Evolutionary conservation across 2,888 invertebrate species (phyloP).

Genomic region (Dinocampus coccinellae): DNA sequence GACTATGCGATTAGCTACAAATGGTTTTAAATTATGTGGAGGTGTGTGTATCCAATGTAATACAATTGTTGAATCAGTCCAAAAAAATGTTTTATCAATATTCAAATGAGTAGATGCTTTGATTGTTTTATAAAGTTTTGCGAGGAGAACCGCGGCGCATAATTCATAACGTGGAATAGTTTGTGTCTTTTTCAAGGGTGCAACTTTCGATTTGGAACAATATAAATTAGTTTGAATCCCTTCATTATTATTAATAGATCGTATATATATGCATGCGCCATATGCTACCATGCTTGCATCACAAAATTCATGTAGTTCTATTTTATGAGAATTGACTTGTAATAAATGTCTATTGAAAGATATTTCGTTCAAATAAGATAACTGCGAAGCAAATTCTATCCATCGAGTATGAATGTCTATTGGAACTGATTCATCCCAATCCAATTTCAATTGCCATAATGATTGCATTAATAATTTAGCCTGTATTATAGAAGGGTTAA

Average conservation of each 20-base stretch:
- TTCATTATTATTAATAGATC: slow-evolving; percentile 16
- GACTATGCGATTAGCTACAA: neutral
- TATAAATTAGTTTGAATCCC: neutral
- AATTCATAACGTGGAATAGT: slow-evolving; percentile 24
- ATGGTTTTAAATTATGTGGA: slow-evolving; percentile 14
- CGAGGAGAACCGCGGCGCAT: slow-evolving; percentile 22
- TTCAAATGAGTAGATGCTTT: neutral
- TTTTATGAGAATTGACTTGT: neutral
- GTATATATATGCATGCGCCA: slow-evolving; percentile 41
- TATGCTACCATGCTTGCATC: slow-evolving; percentile 45
- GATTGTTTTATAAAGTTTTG: slow-evolving; percentile 2
- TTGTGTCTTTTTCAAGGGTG: neutral
- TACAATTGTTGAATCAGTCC: slow-evolving; percentile 21
- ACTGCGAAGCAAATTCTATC: slow-evolving; percentile 34
- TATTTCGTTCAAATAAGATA: slow-evolving; percentile 36
- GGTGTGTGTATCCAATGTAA: slow-evolving; percentile 23
- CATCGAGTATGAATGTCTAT: slow-evolving; percentile 37
- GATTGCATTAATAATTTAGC: slow-evolving; percentile 48
- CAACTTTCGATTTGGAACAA: slow-evolving; percentile 21
- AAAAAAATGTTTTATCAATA: neutral
- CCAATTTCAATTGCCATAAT: slow-evolving; percentile 43
- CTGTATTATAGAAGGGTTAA: slow-evolving; percentile 43
- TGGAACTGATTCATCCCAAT: slow-evolving; percentile 48
- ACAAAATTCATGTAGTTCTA: slow-evolving; percentile 47
- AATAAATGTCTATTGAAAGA: slow-evolving; percentile 37